Conservation (phyloP, 2,888 invertebrate genomes). For the Hartigia nigra region DNA sequence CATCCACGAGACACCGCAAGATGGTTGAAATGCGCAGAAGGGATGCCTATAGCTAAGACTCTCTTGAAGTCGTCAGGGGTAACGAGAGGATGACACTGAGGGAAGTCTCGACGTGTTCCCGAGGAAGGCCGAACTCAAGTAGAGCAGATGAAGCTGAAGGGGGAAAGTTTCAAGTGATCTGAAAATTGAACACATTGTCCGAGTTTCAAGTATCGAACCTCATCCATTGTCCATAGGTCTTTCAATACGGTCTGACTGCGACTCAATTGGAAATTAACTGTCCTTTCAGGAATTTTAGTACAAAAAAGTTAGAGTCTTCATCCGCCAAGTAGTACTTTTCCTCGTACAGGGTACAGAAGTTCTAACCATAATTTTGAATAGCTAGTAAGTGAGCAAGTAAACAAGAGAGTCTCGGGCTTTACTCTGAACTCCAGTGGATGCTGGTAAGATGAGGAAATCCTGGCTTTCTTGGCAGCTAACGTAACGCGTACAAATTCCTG, state of each 20-base stretch:
- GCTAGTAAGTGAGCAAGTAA: not conserved
- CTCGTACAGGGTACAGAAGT: not conserved
- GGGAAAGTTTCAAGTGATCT: slow-evolving; percentile 10
- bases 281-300: not conserved
- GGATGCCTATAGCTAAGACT: not conserved
- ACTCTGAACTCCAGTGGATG: not conserved
- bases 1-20: not conserved
- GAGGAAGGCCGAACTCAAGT: not conserved
- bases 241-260: not conserved
- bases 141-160: not conserved
- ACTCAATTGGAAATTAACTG: slow-evolving; percentile 15
- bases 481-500: slow-evolving; percentile 8
- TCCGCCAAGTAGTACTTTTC: not conserved
- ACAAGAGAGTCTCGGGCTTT: not conserved
- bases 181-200: slow-evolving; percentile 9
- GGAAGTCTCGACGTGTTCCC: not conserved
- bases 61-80: not conserved
- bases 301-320: not conserved
- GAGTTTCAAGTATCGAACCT: slow-evolving; percentile 8
- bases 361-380: not conserved
- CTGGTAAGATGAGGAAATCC: not conserved
- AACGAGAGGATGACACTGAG: not conserved
- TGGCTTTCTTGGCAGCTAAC: not conserved
- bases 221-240: not conserved
- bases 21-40: not conserved